A percentile compares a stretch with the other conserved stretches of the same genome.
Evolutionary conservation across 2,113 vertebrate genomes (phyloP).

Genomic region (Ammodytes marinus): DNA sequence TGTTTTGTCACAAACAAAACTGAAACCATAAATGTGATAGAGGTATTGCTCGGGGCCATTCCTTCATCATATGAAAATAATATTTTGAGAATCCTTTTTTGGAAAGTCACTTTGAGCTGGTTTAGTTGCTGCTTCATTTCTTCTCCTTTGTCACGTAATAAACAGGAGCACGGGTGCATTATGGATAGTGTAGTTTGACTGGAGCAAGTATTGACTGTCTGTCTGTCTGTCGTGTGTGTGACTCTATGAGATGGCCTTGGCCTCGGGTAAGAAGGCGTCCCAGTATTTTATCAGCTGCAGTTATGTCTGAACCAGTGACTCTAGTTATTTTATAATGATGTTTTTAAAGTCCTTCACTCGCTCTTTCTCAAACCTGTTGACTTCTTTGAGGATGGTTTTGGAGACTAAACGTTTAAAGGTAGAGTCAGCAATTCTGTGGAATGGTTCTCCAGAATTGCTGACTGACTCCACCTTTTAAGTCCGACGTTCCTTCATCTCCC

Average conservation of each 20-base stretch:
- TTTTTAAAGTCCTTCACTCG: no score
- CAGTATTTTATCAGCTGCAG: slow-evolving; percentile 97
- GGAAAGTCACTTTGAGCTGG: slow-evolving; percentile 44
- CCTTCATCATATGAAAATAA: not conserved
- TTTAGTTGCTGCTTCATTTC: slow-evolving; percentile 54
- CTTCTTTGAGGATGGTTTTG: no score
- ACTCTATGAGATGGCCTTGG: slow-evolving; percentile 96
- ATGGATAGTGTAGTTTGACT: slow-evolving; percentile 75
- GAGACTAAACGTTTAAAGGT: not conserved
- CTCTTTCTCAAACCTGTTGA: no score
- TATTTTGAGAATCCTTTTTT: not conserved
- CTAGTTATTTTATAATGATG: no score
- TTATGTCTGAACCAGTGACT: no score
- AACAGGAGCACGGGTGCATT: slow-evolving; percentile 73
- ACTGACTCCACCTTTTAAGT: no score
- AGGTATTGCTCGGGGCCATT: slow-evolving; percentile 38
- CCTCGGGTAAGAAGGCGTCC: slow-evolving; percentile 99
- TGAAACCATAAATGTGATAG: slow-evolving; percentile 34
- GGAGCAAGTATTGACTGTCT: slow-evolving; percentile 54
- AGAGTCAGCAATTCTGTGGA: no score
- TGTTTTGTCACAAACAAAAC: slow-evolving; percentile 34
- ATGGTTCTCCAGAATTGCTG: no score
- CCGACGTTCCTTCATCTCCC: slow-evolving; percentile 7
- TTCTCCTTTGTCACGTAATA: slow-evolving; percentile 64
- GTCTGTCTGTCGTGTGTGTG: not conserved